phyloP scores from a whole-genome alignment of 2,113 vertebrate species.

The Daubentonia madagascariensis region DNA sequence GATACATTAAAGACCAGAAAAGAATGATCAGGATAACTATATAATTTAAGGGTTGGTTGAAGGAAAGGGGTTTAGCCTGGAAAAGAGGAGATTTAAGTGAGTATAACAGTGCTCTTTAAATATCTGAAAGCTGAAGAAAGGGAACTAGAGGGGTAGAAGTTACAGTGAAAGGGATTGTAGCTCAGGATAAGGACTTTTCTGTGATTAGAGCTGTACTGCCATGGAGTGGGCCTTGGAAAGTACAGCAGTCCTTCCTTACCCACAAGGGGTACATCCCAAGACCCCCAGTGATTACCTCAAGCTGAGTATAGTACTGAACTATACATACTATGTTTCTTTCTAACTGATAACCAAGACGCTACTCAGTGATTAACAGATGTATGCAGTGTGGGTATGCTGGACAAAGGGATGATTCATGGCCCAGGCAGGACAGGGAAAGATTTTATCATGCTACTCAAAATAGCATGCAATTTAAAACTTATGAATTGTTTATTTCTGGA shows the following conservation, averaged over 20 bases:
- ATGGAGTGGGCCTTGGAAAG: neutral
- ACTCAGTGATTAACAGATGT: neutral
- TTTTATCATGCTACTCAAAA: neutral
- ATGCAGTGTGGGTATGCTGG: neutral
- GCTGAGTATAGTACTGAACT: neutral
- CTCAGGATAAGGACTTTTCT: neutral
- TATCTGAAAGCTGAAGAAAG: neutral
- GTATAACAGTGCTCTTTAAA: neutral
- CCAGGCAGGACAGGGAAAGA: neutral
- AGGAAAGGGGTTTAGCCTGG: neutral
- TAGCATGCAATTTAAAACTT: neutral
- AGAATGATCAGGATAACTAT: neutral
- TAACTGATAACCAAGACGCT: neutral
- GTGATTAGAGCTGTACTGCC: rapidly evolving
- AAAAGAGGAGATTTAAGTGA: neutral
- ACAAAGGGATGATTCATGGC: neutral
- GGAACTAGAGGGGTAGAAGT: neutral
- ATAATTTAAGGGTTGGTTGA: neutral
- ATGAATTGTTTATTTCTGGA: neutral
- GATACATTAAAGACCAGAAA: neutral
- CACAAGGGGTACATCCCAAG: neutral
- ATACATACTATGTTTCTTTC: neutral
- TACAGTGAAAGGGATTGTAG: neutral
- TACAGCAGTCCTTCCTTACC: neutral
- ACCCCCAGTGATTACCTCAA: neutral